Percentiles rank a stretch among this genome's conserved stretches.
These are phyloP conservation scores for Glomeris maerens DNA, from an alignment of 1,140 invertebrate species.

Conservation along the genomic window DNA sequence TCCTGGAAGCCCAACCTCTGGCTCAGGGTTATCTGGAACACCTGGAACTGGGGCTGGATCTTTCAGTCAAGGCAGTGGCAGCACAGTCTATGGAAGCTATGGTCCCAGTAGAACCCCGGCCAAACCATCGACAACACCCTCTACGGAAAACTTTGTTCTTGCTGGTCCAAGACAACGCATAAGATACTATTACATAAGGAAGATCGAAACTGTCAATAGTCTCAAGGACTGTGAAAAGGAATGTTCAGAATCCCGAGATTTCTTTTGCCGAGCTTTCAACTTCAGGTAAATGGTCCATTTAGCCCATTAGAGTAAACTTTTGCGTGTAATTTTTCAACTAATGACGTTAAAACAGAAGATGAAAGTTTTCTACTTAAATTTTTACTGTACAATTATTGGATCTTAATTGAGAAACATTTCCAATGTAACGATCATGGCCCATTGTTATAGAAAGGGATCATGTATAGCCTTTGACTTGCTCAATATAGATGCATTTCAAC, in stretches of 20 bases:
- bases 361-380: no score
- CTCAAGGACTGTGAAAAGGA: constrained; percentile 63
- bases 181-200: constrained; percentile 57
- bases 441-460: neutral
- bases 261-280: constrained; percentile 76
- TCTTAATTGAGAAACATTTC: no score
- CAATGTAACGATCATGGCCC: no score
- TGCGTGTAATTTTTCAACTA: neutral
- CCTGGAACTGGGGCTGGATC: no score
- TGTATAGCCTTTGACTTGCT: neutral
- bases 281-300: constrained; percentile 40
- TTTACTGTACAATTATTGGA: no score
- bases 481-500: neutral
- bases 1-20: no score
- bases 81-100: constrained; percentile 6
- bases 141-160: constrained; percentile 21
- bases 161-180: constrained; percentile 56
- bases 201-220: constrained; percentile 53
- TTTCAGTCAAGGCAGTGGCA: no score
- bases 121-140: neutral
- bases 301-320: no score
- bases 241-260: constrained; percentile 64
- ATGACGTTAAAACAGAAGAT: no score
- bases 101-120: neutral
- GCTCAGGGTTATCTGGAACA: no score